Percentiles rank a stretch among this genome's conserved stretches.
Evolutionary conservation across 2,113 vertebrate species (phyloP).

Genomic region (Pollachius pollachius): DNA sequence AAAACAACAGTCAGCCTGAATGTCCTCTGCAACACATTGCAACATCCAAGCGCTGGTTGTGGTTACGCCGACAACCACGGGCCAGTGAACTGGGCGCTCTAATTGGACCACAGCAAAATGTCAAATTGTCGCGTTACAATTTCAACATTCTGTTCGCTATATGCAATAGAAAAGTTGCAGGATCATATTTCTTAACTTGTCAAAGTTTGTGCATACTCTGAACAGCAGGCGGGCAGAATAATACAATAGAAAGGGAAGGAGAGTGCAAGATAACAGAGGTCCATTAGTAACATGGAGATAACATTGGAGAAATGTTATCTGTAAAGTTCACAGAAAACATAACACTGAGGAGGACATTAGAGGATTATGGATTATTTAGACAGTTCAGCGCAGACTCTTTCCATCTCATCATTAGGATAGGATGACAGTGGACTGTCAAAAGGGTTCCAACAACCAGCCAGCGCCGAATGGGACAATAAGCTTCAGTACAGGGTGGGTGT

Average conservation of each 20-base stretch:
- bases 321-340: slow-evolving; percentile 1
- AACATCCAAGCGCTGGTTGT: background rate
- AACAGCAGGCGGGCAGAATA: slow-evolving; percentile 8
- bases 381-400: too few relatives aligned
- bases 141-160: too few relatives aligned
- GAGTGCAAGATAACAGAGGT: background rate
- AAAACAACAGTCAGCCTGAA: slow-evolving; percentile 62
- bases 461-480: too few relatives aligned
- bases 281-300: background rate
- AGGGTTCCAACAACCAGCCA: background rate
- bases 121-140: too few relatives aligned
- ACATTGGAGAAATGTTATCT: slow-evolving; percentile 2
- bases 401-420: too few relatives aligned
- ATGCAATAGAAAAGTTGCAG: too few relatives aligned
- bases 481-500: too few relatives aligned
- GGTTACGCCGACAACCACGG: slow-evolving; percentile 12
- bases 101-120: background rate
- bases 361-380: too few relatives aligned
- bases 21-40: background rate
- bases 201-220: background rate
- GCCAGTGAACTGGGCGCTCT: background rate
- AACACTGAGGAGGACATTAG: too few relatives aligned
- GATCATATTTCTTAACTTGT: background rate
- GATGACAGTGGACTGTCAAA: too few relatives aligned
- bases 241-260: background rate